Conservation (phyloP, 1,140 invertebrate genomes). For the Apis laboriosa region DNA sequence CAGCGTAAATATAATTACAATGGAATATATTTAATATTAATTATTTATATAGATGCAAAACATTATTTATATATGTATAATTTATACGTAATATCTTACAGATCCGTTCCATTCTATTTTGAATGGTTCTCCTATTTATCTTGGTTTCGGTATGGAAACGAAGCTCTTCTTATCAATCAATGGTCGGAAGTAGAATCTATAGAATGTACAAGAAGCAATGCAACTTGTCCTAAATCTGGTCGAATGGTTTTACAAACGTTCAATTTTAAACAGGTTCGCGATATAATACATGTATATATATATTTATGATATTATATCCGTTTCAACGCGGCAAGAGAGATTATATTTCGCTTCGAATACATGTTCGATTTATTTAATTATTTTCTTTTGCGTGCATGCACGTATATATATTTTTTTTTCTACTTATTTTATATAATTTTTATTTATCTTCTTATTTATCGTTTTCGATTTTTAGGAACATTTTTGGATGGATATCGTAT, state of each 20-base stretch:
- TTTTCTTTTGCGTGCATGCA: not conserved
- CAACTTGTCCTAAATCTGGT: slow-evolving; percentile 88
- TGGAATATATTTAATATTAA: not conserved
- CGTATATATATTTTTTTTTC: not conserved
- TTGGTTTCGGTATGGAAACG: slow-evolving; percentile 97
- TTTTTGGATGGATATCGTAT: slow-evolving; percentile 86
- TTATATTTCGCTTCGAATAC: not conserved
- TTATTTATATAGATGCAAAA: not conserved
- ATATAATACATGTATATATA: not conserved
- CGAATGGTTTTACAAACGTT: slow-evolving; percentile 89
- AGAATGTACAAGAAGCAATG: slow-evolving; percentile 86
- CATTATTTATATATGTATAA: not conserved
- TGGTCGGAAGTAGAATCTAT: slow-evolving; percentile 90
- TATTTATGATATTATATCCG: too few relatives aligned
- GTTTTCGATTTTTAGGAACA: slow-evolving; percentile 82
- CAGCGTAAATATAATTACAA: slow-evolving; percentile 82
- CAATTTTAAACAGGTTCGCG: slow-evolving; percentile 87
- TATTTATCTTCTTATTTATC: not conserved
- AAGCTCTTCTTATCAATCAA: slow-evolving; percentile 96
- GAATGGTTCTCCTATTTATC: slow-evolving; percentile 96
- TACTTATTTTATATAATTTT: too few relatives aligned
- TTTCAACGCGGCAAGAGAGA: too few relatives aligned
- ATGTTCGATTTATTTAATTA: not conserved
- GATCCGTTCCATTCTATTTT: slow-evolving; percentile 93
- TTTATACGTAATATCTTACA: slow-evolving; percentile 63